Percentiles rank a stretch among this genome's conserved stretches.
Conservation (phyloP, 2,888 invertebrate species). For the Sturmia bella region DNA sequence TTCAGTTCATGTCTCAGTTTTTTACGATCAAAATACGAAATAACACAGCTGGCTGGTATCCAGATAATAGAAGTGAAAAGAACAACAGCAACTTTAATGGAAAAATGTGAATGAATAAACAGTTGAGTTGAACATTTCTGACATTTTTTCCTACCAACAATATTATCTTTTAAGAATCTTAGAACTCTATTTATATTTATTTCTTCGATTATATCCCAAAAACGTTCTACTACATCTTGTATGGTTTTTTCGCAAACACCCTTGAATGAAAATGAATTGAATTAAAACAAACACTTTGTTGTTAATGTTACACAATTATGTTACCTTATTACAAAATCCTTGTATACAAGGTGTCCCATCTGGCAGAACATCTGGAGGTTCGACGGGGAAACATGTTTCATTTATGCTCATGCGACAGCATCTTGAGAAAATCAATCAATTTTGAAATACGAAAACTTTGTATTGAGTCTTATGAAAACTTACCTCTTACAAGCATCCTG, state of each 20-base stretch:
- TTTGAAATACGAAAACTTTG: background rate
- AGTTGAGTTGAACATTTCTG: background rate
- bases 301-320: background rate
- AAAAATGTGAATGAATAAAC: background rate
- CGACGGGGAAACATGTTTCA: conserved; percentile 95
- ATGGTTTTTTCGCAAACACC: conserved; percentile 97
- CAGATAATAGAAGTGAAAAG: conserved; percentile 95
- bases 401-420: conserved; percentile 96
- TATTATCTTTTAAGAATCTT: conserved; percentile 94
- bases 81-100: conserved; percentile 86
- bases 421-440: conserved; percentile 61
- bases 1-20: conserved; percentile 88
- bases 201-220: conserved; percentile 98
- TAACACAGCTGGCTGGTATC: conserved; percentile 96
- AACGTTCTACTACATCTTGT: conserved; percentile 96
- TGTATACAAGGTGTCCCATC: conserved; percentile 98
- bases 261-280: conserved; percentile 82
- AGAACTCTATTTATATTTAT: conserved; percentile 96
- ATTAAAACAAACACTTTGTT: background rate
- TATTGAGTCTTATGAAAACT: background rate
- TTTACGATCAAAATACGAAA: conserved; percentile 91
- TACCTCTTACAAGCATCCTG: conserved; percentile 93
- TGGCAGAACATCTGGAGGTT: conserved; percentile 92
- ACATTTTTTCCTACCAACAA: conserved; percentile 89
- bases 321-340: conserved; percentile 97